These are phyloP conservation scores for Podotricha telesiphe DNA, from an alignment of 2,888 invertebrate genomes.

Conservation along the genomic window DNA sequence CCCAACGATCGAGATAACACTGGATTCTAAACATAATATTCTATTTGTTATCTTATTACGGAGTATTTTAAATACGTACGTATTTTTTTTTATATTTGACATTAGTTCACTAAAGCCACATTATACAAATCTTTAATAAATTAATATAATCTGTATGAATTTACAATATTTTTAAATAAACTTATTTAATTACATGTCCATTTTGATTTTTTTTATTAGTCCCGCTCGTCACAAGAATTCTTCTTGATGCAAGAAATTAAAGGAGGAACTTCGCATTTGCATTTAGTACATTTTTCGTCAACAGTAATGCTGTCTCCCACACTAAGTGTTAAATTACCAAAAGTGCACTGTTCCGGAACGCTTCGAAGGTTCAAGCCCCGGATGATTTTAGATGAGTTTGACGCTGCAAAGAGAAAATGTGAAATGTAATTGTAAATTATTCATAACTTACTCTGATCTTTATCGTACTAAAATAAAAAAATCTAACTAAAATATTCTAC, in stretches of 20 bases:
- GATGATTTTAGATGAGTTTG: slow-evolving; percentile 59
- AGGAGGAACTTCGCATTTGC: slow-evolving; percentile 73
- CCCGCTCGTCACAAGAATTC: slow-evolving; percentile 52
- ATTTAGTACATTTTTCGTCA: slow-evolving; percentile 68
- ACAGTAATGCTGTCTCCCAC: slow-evolving; percentile 73
- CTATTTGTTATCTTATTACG: no score
- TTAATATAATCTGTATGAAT: slow-evolving; percentile 4
- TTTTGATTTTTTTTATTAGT: no score
- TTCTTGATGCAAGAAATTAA: slow-evolving; percentile 70
- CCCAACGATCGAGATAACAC: neutral
- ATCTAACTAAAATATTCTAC: no score
- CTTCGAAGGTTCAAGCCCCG: slow-evolving; percentile 65
- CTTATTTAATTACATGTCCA: neutral
- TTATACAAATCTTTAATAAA: neutral
- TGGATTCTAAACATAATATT: neutral
- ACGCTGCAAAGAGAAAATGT: slow-evolving; percentile 55
- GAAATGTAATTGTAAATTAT: neutral
- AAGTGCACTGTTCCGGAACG: slow-evolving; percentile 63
- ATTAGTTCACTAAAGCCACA: neutral
- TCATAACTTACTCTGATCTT: no score
- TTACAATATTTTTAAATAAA: neutral
- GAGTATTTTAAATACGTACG: neutral
- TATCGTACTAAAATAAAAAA: no score
- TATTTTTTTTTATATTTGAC: neutral
- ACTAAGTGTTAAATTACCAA: slow-evolving; percentile 68